Conservation (phyloP, 2,888 invertebrate species). For the Odontocolon sp. region DNA sequence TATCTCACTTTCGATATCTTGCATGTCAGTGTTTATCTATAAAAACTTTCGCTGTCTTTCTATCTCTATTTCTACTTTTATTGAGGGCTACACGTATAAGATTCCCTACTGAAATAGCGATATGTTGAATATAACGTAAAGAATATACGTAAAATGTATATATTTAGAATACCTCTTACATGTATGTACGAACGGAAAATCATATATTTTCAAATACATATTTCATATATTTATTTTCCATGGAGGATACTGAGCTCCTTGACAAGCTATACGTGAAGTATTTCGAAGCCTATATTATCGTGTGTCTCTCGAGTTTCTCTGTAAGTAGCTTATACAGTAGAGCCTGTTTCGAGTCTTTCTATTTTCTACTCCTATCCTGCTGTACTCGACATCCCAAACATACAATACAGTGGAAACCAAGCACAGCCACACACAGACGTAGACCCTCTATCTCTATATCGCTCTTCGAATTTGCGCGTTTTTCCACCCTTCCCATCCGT, state of each 20-base stretch:
- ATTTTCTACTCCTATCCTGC: conserved; percentile 22
- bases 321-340: conserved; percentile 19
- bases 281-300: conserved; percentile 35
- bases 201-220: too few relatives aligned
- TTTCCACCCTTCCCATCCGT: conserved; percentile 12
- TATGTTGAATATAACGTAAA: not conserved
- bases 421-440: not conserved
- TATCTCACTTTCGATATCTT: conserved; percentile 37
- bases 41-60: conserved; percentile 51
- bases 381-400: conserved; percentile 13
- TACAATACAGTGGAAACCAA: conserved; percentile 1
- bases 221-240: too few relatives aligned
- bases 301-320: conserved; percentile 36
- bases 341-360: conserved; percentile 23
- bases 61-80: conserved; percentile 44
- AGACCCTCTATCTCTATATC: conserved; percentile 41
- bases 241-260: not conserved
- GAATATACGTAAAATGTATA: not conserved
- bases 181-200: too few relatives aligned
- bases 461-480: not conserved
- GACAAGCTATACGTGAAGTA: not conserved
- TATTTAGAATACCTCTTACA: too few relatives aligned
- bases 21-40: conserved; percentile 54
- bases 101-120: too few relatives aligned
- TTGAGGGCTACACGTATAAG: conserved; percentile 5